Base-by-base conservation (phyloP, 2,113 vertebrate genomes). In the Hippocampus abdominalis region DNA sequence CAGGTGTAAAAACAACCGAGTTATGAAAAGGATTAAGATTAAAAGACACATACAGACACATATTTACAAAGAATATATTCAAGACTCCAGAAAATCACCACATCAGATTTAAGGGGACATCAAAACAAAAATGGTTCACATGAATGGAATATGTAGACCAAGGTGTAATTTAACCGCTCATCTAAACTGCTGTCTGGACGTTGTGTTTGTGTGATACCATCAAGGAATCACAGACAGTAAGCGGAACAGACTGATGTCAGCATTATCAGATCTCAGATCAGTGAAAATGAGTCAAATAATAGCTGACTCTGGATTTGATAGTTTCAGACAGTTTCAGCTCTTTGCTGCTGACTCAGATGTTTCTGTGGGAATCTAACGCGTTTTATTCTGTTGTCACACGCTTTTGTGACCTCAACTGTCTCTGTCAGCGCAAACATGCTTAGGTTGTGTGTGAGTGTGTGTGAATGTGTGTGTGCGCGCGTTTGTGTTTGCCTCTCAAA, bases 351-450 rank as follows among this genome's bases (percentile, higher is more conserved):
- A 94, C 83, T 91, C 83, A 82, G 89, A 85, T 60, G 71, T 92
- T 92, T 72, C 85, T 90, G 86, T 93, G 93, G 90, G 91, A 93
- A 92, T 88, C 79, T 68, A 70, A 81, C 68, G 36, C 51, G 68
- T 78, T 64, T 66, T 73, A 80, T 75, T 83, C 48, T 72, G 74
- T 66, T 81, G 84, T 90, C 80, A 79, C 81, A 88, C 82, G 76
- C 79, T 87, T 76, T 74, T 76, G 79, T 72, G 77, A 79, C 63
- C 80, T 83, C 69, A 81, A 78, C 71, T 64, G 81, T 84, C 81
- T 74, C 81, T 69, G 81, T 89, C 88, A 89, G 87, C 81, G 73
- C 83, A 83, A 80, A 84, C 74, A 74, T 62, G 59, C 49, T 64
- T 21, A 64, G 66, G 51, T 60, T 74, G 64, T 56, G 23, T 57